Conservation (phyloP, 2,888 invertebrate species). For the Drosophila putrida region DNA sequence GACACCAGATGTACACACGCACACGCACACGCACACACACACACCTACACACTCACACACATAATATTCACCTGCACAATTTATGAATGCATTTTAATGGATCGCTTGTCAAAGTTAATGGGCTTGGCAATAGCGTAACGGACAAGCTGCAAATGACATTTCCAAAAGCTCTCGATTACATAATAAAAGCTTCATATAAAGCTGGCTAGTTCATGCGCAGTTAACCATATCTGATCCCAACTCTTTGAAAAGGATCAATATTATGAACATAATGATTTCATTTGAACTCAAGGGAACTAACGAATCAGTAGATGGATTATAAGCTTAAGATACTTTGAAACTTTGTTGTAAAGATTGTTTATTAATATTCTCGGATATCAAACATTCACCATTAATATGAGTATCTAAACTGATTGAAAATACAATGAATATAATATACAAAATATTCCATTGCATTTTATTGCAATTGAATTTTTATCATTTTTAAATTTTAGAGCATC, state of each 20-base stretch:
- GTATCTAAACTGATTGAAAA: too few species aligned
- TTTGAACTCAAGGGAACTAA: too few species aligned
- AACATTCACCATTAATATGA: too few species aligned
- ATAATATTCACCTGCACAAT: conserved; percentile 62
- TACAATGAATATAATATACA: too few species aligned
- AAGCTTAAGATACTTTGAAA: neutral
- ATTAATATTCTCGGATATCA: too few species aligned
- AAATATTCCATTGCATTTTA: too few species aligned
- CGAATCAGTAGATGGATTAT: too few species aligned
- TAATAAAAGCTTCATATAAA: conserved; percentile 18
- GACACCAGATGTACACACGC: conserved; percentile 20
- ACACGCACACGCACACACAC: conserved; percentile 13
- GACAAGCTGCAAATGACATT: conserved; percentile 46
- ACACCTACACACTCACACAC: conserved; percentile 14
- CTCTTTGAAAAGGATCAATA: neutral
- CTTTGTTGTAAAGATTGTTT: neutral
- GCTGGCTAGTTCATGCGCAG: conserved; percentile 2
- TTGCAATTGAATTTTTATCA: too few species aligned
- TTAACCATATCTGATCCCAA: neutral
- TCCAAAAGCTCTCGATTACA: conserved; percentile 29
- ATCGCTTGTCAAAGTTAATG: conserved; percentile 71
- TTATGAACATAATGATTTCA: neutral
- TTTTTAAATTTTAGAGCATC: neutral
- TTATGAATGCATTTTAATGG: conserved; percentile 76
- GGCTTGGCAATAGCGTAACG: conserved; percentile 34